phyloP scores from a whole-genome alignment of 2,113 vertebrate species.

The Caranx ignobilis region DNA sequence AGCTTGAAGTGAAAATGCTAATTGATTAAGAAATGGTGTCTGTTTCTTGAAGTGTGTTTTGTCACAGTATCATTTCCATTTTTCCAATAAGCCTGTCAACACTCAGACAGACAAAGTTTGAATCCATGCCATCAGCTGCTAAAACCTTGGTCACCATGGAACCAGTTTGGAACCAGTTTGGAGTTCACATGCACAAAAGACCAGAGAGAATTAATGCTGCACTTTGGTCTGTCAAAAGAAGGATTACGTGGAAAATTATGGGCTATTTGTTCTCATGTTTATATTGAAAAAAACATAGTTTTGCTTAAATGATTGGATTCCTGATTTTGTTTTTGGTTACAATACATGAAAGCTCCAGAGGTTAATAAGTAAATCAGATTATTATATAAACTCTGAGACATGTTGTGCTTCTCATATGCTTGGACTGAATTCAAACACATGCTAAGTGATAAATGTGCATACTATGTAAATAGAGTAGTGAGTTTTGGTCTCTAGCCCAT shows the following conservation, averaged over 20 bases:
- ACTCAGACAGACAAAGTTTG: constrained; percentile 19
- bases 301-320: neutral
- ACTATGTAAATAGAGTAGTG: neutral
- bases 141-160: constrained; percentile 3
- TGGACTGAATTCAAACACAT: neutral
- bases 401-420: neutral
- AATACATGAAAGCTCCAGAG: neutral
- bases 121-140: constrained; percentile 15
- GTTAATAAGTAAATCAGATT: neutral
- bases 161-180: constrained; percentile 29
- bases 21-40: constrained; percentile 44
- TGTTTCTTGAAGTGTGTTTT: constrained; percentile 24
- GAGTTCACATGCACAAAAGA: neutral
- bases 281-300: neutral
- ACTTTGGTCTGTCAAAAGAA: constrained; percentile 15
- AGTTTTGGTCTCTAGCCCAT: neutral
- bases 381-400: neutral
- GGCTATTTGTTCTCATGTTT: neutral
- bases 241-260: constrained; percentile 9
- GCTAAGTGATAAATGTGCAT: neutral
- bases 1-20: constrained; percentile 40
- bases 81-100: constrained; percentile 48
- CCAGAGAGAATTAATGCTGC: constrained; percentile 3
- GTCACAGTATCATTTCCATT: constrained; percentile 21
- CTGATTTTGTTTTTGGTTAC: neutral